Base-by-base conservation (phyloP, 1,140 invertebrate species). In the Oryctes rhinoceros region DNA sequence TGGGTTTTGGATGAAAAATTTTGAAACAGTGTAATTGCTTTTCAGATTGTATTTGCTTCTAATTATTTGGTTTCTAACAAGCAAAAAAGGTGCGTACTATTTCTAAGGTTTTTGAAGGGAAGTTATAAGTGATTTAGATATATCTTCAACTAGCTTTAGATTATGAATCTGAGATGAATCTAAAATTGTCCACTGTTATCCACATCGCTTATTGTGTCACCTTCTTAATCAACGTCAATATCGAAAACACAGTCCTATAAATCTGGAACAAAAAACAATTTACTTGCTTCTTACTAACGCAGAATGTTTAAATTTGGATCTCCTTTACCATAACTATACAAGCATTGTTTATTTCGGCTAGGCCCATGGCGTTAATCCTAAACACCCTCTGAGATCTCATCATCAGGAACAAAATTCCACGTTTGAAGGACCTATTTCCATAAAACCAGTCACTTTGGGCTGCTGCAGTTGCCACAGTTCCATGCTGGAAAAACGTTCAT, bases 221-320 rank as follows among this genome's bases (percentile, higher is more conserved):
- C 24, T 71, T 71, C 24, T 71, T 71, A 37, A 71, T 71, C 35
- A 71, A 35, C 18, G 65, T 71, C 13, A 35, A 37, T 24, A 71
- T 71, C 10, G 65, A 71, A 24, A 71, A 71, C 24, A 71, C 65
- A 13, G 65, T 71, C 13, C 4, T 71, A 37, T 71, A 71, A 71
- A 71, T 71, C 65, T 71, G 10, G 4, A 71, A 71, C 13, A 18
- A 59, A 59, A 15, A 15, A 2, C 24, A 30, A 2, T 1, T 30
- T 30, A 30, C 24, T 30, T 30, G 24, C 24, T 30, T 30, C 2
- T 30, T 30, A 30, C 2, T 30, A 30, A 30, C 2, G 2, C 24
- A 30, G 24, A 30, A 30, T 30, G 24, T 30, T 30, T 2, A 30
- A 20, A 62, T 24, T 35, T 71, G 11, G 4, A 71, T 71, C 24